A percentile compares a stretch with the other conserved stretches of the same genome.
Evolutionary conservation across 2,797 vertebrate species (phyloP).

Genomic region (Dermochelys coriacea): DNA sequence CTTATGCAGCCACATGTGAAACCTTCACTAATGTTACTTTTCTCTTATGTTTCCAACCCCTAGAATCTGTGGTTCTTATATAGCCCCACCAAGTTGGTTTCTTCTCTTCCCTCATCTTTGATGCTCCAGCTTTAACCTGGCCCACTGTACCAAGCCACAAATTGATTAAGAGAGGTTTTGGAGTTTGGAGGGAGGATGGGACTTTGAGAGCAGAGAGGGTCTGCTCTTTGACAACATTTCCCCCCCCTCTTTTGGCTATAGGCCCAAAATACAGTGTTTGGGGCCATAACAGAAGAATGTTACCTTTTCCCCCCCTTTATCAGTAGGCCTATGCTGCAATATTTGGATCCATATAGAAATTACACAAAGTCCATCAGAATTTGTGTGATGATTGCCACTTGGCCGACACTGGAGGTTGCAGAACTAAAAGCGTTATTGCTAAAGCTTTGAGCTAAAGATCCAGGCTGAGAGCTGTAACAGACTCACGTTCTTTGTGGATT

Average conservation of each 20-base stretch:
- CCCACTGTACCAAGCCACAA: background rate
- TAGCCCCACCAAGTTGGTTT: fast-evolving
- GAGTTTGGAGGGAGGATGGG: background rate
- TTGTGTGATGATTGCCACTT: background rate
- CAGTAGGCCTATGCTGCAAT: background rate
- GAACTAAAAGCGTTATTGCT: background rate
- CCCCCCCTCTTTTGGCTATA: too few species aligned
- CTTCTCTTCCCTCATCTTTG: background rate
- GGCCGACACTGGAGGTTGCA: background rate
- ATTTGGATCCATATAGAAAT: background rate
- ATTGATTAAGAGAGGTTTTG: background rate
- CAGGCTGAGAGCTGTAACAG: background rate
- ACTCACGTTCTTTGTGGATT: background rate
- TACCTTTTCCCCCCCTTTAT: background rate
- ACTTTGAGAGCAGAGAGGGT: background rate
- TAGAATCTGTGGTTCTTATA: background rate
- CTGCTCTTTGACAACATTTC: background rate
- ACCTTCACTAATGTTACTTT: background rate
- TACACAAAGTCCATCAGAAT: background rate
- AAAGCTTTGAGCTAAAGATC: background rate
- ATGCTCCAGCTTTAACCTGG: background rate
- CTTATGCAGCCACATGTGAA: background rate
- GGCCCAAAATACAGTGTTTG: background rate
- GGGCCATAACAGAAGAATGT: background rate
- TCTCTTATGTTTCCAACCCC: background rate